Evolutionary conservation across 2,797 vertebrate genomes (phyloP), one percentile per base, ranked within the genome.

Genomic region (Galaxias olidus): DNA sequence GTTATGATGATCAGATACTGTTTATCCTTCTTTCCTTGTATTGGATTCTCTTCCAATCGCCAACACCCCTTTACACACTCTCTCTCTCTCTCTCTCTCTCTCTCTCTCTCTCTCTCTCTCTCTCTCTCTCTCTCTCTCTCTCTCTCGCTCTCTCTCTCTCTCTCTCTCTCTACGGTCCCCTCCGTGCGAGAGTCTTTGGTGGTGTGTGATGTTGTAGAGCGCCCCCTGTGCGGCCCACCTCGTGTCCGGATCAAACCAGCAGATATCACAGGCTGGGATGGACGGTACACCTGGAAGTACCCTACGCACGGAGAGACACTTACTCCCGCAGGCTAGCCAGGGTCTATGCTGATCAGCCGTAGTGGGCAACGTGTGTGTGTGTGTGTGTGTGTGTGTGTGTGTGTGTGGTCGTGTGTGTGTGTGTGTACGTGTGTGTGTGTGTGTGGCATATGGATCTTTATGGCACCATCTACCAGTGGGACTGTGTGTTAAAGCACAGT

Each of bases 101-200:
- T n/a, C 49, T 8, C 48, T 12, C 48, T 12, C 12, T 12, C 48
- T n/a, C 49, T n/a, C 49, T 30, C 43, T 53, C 41, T 15, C 41
- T 13, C 52, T 49, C 65, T 63, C 67, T 43, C 8, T 71, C 75
- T 72, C 65, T 20, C 54, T 42, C 54, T 15, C 57, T 43, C 41
- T 44, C 43, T 59, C 43, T 46, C 42, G 17, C 30, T 52, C 44
- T 15, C 30, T 15, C 49, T 55, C 69, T 71, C 71, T 64, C 74
- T 59, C 58, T 18, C 46, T 46, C 46, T 15, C 4, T 57, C 53
- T 13, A 30, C 30, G 30, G 30, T 6, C 30, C 30, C 30, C 6
- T 30, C 30, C 30, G 6, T 30, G 3, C 30, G 30, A 30, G 30
- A 6, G 30, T 30, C 30, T 6, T 30, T 30, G 30, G 30, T 30